Conservation (phyloP, 2,888 invertebrate species). For the Luperina nickerlii region DNA sequence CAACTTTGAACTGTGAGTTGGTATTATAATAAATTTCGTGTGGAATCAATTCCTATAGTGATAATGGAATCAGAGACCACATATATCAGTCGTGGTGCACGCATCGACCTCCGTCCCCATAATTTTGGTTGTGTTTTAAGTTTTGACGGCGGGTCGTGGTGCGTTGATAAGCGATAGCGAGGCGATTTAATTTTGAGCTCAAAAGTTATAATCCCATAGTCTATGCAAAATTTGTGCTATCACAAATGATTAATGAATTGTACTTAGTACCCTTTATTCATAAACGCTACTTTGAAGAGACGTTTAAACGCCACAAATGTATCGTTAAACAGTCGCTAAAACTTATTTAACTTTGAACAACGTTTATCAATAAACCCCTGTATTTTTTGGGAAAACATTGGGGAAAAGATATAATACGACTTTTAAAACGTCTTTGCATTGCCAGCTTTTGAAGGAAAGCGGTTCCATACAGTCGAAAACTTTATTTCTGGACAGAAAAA, state of each 20-base stretch:
- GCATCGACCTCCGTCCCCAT: conserved; percentile 65
- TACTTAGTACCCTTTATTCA: no score
- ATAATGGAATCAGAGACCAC: conserved; percentile 71
- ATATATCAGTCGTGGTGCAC: conserved; percentile 71
- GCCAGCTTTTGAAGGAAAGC: background rate
- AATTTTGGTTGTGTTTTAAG: conserved; percentile 68
- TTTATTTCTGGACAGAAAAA: background rate
- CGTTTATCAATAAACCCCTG: no score
- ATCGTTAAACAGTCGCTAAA: no score
- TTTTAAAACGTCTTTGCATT: background rate
- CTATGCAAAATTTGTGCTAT: no score
- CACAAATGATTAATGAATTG: no score
- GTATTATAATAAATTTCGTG: conserved; percentile 61
- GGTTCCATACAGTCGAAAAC: background rate
- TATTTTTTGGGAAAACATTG: background rate
- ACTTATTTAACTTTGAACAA: no score
- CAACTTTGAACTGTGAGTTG: conserved; percentile 28
- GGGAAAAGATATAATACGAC: background rate
- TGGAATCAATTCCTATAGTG: conserved; percentile 64
- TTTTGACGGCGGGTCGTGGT: conserved; percentile 40
- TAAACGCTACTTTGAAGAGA: no score
- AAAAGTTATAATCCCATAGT: no score
- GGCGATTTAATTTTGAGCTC: background rate
- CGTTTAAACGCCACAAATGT: no score
- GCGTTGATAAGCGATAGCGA: conserved; percentile 22